phyloP scores from a whole-genome alignment of 2,888 invertebrate genomes.

The Lycophotia porphyrea region DNA sequence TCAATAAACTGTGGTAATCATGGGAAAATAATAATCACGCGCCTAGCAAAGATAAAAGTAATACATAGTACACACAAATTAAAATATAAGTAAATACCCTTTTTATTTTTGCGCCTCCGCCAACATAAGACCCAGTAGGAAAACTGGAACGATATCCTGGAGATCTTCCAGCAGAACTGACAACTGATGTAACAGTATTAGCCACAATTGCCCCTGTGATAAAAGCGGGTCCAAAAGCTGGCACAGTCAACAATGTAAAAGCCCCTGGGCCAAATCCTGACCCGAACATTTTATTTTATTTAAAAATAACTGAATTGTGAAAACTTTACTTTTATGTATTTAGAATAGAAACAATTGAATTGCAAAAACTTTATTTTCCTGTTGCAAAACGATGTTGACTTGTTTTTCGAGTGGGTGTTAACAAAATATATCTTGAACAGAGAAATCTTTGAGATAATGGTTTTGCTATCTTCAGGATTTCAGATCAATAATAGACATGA shows the following conservation, averaged over 20 bases:
- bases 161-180: constrained; percentile 62
- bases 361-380: constrained; percentile 38
- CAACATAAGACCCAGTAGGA: constrained; percentile 26
- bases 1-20: not conserved
- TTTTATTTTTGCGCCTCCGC: constrained; percentile 13
- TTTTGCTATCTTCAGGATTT: constrained; percentile 39
- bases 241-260: constrained; percentile 69
- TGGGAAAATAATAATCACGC: not conserved
- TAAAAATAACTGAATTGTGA: constrained; percentile 32
- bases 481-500: constrained; percentile 45
- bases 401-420: constrained; percentile 50
- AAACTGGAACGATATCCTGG: constrained; percentile 30
- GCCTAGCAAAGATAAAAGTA: not conserved
- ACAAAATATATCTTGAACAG: constrained; percentile 38
- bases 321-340: constrained; percentile 27
- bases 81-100: constrained; percentile 24
- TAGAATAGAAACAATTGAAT: constrained; percentile 14
- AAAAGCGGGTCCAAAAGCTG: constrained; percentile 73
- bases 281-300: constrained; percentile 65
- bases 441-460: constrained; percentile 54
- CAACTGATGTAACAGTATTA: constrained; percentile 58
- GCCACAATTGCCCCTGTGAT: constrained; percentile 69
- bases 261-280: constrained; percentile 68
- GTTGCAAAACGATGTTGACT: constrained; percentile 40
- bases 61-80: not conserved